Evolutionary conservation across 2,797 vertebrate genomes (phyloP).

Genomic region (Megalops cyprinoides): DNA sequence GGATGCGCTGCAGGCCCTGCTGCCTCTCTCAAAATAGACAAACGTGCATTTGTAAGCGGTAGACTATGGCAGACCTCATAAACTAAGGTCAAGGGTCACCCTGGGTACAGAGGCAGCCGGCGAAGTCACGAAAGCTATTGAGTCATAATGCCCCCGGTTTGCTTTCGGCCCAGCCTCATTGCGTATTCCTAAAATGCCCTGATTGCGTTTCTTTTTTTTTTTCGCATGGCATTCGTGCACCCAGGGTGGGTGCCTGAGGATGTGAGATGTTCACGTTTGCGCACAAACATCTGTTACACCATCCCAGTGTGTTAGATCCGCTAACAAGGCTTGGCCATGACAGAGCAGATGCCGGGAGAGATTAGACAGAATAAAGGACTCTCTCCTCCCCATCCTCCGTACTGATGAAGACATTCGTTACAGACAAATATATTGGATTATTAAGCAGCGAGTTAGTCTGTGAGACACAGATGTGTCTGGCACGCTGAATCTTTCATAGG

Average conservation of each 20-base stretch:
- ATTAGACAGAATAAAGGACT: neutral
- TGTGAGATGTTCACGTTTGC: conserved; percentile 32
- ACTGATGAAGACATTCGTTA: conserved; percentile 14
- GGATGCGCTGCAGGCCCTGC: neutral
- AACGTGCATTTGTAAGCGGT: neutral
- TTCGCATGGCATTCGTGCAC: neutral
- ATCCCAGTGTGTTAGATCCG: conserved; percentile 29
- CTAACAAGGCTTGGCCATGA: conserved; percentile 39
- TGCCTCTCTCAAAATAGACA: neutral
- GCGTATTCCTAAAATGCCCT: neutral
- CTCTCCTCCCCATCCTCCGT: neutral
- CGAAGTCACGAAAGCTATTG: neutral
- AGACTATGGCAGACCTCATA: neutral
- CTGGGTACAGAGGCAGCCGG: neutral
- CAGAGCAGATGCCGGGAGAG: conserved; percentile 43
- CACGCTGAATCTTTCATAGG: neutral
- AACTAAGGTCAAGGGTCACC: neutral
- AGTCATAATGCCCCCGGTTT: conserved; percentile 5
- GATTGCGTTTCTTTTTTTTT: neutral
- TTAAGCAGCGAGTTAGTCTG: neutral
- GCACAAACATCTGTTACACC: conserved; percentile 49
- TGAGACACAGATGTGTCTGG: neutral
- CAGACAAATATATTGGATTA: neutral
- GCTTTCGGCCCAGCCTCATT: neutral
- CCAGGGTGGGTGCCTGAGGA: conserved; percentile 28